These are phyloP conservation scores for Watsonalla cultraria DNA, from an alignment of 2,888 invertebrate genomes.

Conservation along the genomic window DNA sequence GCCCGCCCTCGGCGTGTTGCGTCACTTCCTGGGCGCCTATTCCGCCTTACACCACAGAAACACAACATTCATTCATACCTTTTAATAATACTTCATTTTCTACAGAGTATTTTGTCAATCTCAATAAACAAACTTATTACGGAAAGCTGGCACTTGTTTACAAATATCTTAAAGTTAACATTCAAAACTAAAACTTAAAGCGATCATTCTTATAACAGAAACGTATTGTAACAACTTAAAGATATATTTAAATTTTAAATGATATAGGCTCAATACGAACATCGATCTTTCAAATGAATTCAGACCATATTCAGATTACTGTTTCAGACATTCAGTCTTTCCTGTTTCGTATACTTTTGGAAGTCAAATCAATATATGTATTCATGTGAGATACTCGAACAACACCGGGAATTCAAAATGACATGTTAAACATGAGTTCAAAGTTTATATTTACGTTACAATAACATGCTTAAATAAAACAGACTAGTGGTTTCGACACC, in stretches of 20 bases:
- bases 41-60: slow-evolving; percentile 20
- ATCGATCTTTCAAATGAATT: not conserved
- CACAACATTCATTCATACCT: slow-evolving; percentile 38
- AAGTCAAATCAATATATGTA: no score
- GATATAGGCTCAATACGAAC: not conserved
- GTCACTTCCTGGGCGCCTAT: slow-evolving; percentile 12
- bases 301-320: not conserved
- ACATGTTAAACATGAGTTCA: not conserved
- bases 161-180: not conserved
- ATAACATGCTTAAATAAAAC: not conserved
- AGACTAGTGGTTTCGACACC: not conserved
- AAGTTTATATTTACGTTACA: not conserved
- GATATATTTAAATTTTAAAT: not conserved
- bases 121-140: slow-evolving; percentile 2
- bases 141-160: slow-evolving; percentile 8
- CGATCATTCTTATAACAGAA: not conserved
- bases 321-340: no score
- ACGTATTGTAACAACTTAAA: not conserved
- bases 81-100: slow-evolving; percentile 32
- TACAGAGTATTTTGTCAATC: slow-evolving; percentile 22
- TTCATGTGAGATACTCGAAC: no score
- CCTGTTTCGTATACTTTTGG: no score
- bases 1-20: slow-evolving; percentile 6
- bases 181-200: not conserved
- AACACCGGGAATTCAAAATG: not conserved